These are phyloP conservation scores for Cephus spinipes DNA, from an alignment of 2,888 invertebrate species.

Conservation along the genomic window DNA sequence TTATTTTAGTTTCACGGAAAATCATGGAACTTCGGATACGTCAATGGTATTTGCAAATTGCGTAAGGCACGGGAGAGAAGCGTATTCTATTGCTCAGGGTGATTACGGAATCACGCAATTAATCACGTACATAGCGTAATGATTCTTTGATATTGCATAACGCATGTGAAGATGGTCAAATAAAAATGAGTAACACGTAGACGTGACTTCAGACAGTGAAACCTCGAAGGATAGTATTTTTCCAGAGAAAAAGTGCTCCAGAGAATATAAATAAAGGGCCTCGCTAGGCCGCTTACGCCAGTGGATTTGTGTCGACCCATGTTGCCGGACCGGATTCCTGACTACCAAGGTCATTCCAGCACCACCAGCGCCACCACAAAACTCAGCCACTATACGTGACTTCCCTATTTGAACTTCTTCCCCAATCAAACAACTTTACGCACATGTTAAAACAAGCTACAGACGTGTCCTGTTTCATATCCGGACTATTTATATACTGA, in stretches of 20 bases:
- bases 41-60: no score
- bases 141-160: no score
- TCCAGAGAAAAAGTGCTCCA: background rate
- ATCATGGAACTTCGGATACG: no score
- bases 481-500: background rate
- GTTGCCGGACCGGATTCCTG: slow-evolving; percentile 60
- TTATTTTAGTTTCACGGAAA: background rate
- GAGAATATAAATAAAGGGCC: slow-evolving; percentile 24
- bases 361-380: slow-evolving; percentile 32
- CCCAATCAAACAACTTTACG: background rate
- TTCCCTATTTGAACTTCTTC: background rate
- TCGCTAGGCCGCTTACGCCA: slow-evolving; percentile 39
- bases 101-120: no score
- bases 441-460: background rate
- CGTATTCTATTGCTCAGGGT: no score
- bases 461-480: background rate
- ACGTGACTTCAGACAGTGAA: no score
- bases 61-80: no score
- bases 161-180: no score
- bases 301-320: slow-evolving; percentile 51
- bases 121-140: no score
- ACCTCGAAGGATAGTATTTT: no score
- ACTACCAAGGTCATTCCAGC: slow-evolving; percentile 57
- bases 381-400: background rate
- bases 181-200: no score